Evolutionary conservation across 2,113 vertebrate species (phyloP).

Genomic region (Macaca mulatta): DNA sequence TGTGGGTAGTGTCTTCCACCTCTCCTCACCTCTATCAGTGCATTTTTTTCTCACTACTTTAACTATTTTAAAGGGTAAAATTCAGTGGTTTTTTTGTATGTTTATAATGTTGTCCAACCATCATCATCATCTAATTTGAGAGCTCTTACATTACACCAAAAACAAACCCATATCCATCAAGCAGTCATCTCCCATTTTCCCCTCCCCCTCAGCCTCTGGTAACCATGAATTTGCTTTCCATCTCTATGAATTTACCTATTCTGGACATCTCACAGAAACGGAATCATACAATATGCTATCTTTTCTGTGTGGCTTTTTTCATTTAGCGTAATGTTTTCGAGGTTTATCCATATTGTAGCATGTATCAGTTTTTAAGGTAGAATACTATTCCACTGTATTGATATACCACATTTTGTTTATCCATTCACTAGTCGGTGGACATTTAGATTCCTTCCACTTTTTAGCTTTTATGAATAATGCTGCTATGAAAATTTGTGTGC

Average conservation of each 20-base stretch:
- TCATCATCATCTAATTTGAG: neutral
- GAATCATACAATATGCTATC: neutral
- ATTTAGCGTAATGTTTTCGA: neutral
- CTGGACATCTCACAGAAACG: neutral
- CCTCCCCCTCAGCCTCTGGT: neutral
- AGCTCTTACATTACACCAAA: neutral
- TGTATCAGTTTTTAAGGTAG: neutral
- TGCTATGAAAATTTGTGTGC: neutral
- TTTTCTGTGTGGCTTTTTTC: neutral
- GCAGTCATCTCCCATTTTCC: neutral
- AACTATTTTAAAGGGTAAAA: neutral
- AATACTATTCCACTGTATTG: neutral
- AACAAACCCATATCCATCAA: neutral
- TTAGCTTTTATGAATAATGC: neutral
- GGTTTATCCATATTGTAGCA: neutral
- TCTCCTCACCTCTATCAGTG: neutral
- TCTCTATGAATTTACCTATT: neutral
- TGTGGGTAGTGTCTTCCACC: neutral
- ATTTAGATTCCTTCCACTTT: neutral
- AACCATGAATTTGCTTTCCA: neutral
- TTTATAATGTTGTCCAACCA: neutral
- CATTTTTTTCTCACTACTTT: neutral
- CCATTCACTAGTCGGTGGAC: neutral
- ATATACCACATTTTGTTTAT: neutral
- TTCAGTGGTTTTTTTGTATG: neutral